These are phyloP conservation scores for Mirounga angustirostris DNA, from an alignment of 2,113 vertebrate species.

Conservation along the genomic window DNA sequence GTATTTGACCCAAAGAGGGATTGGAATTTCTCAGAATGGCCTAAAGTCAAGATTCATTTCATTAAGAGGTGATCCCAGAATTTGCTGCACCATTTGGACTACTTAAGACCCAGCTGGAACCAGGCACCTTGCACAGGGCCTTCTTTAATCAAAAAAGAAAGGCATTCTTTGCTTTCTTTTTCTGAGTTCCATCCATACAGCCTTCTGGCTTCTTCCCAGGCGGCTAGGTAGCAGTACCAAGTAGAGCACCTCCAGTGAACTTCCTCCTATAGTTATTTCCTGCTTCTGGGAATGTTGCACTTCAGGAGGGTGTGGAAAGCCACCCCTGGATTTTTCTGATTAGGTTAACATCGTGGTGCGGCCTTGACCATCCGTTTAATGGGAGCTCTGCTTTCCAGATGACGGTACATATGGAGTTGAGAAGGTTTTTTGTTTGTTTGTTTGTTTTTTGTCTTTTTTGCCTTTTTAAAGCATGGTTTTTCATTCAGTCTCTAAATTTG, in stretches of 20 bases:
- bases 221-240: background rate
- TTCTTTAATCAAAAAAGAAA: background rate
- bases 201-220: background rate
- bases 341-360: background rate
- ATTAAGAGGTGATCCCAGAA: background rate
- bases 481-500: constrained; percentile 40
- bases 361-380: background rate
- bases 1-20: background rate
- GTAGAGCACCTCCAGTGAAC: background rate
- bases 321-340: background rate
- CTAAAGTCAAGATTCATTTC: background rate
- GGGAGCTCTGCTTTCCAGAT: constrained; percentile 76
- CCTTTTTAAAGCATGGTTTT: constrained; percentile 49
- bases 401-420: constrained; percentile 38
- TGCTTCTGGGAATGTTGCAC: background rate
- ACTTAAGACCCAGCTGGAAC: background rate
- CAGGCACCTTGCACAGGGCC: background rate
- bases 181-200: background rate
- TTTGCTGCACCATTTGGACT: background rate
- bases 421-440: background rate
- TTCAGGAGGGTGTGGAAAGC: constrained; percentile 52
- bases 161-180: background rate
- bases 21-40: background rate
- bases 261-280: constrained; percentile 28
- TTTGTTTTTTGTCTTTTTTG: background rate